phyloP scores from a whole-genome alignment of 2,797 vertebrate species.

The Thalassophryne amazonica region DNA sequence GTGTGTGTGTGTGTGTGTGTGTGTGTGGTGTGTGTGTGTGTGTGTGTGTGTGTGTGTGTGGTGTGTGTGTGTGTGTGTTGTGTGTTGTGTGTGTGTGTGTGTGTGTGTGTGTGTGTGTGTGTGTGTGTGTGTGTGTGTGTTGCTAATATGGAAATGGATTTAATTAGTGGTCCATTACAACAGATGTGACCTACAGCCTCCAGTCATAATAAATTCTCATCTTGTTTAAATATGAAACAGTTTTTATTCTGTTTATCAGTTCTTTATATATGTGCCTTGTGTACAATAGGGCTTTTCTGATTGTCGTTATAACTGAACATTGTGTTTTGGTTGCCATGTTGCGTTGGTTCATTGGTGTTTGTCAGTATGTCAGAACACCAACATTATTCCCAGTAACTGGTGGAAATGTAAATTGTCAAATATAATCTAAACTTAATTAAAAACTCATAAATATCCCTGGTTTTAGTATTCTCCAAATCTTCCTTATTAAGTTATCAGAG shows the following conservation, averaged over 20 bases:
- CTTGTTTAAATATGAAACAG: constrained; percentile 7
- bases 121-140: no score
- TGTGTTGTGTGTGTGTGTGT: no score
- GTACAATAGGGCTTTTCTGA: not conserved
- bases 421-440: constrained; percentile 30
- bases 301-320: not conserved
- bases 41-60: no score
- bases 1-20: no score
- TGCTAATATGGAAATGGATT: constrained; percentile 72
- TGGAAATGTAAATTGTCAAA: constrained; percentile 14
- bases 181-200: constrained; percentile 71
- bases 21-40: no score
- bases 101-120: no score
- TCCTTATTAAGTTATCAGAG: constrained; percentile 55
- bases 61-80: no score
- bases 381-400: constrained; percentile 3
- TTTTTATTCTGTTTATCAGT: not conserved
- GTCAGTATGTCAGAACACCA: not conserved
- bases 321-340: not conserved
- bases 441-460: constrained; percentile 18
- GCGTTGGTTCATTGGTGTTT: constrained; percentile 1
- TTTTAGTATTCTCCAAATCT: constrained; percentile 31
- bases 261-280: not conserved
- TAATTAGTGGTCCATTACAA: constrained; percentile 63
- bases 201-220: constrained; percentile 40